Percentiles rank a stretch among this genome's conserved stretches.
phyloP scores from a whole-genome alignment of 2,797 vertebrate species.

The Emydoidea blandingii region DNA sequence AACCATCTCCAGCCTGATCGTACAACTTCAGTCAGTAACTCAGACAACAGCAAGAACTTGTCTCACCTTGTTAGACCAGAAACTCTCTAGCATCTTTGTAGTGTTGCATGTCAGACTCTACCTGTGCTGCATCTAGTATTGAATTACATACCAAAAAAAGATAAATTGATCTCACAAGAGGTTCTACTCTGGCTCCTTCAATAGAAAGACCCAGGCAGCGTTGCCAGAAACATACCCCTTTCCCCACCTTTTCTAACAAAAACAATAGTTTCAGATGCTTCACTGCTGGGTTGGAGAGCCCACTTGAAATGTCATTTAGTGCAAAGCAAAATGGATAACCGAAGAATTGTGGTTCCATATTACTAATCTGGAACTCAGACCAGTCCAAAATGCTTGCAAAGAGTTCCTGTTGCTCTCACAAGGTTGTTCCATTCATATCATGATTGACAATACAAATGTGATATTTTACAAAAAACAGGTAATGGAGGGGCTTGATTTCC shows the following conservation, averaged over 20 bases:
- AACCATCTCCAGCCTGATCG: neutral
- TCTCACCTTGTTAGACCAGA: no score
- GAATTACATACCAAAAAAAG: neutral
- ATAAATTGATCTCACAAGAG: neutral
- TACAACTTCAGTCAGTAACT: no score
- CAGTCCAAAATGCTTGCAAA: neutral
- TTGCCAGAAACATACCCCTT: neutral
- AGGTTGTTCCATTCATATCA: neutral
- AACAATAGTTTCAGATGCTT: neutral
- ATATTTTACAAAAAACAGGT: neutral
- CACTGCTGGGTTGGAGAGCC: neutral
- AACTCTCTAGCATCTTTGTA: neutral
- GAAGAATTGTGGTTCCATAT: neutral
- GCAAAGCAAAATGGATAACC: neutral
- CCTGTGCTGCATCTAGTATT: neutral
- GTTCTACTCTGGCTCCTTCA: neutral
- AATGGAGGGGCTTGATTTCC: neutral
- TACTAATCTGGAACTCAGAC: neutral
- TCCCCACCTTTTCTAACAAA: neutral
- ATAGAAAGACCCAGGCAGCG: neutral
- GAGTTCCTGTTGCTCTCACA: neutral
- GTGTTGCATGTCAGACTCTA: neutral
- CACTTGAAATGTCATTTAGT: neutral
- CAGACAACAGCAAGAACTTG: no score
- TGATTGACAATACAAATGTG: neutral